phyloP scores from a whole-genome alignment of 2,113 vertebrate species.

The Fregetta grallaria region DNA sequence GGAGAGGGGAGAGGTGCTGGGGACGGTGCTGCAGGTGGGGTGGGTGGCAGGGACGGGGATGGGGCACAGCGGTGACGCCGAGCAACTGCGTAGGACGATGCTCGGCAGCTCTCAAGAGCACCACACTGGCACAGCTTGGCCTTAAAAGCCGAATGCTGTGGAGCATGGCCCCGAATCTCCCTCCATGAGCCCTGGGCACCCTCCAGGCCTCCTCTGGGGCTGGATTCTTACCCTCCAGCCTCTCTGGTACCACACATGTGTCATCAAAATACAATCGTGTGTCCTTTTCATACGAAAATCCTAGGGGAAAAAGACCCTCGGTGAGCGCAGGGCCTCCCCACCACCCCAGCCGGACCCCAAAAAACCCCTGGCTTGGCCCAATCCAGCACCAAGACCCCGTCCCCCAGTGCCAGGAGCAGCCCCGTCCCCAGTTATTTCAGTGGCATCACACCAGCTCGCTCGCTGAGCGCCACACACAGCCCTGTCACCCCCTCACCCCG shows the following conservation, averaged over 20 bases:
- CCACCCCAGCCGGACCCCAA: neutral
- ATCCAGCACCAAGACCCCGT: neutral
- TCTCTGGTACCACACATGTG: constrained; percentile 91
- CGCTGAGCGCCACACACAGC: rapidly evolving
- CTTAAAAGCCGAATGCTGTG: neutral
- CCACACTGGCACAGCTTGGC: rapidly evolving
- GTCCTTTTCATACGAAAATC: constrained; percentile 90
- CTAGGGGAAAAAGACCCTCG: constrained; percentile 41
- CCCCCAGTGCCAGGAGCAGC: neutral
- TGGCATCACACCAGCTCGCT: rapidly evolving
- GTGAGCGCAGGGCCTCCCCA: neutral
- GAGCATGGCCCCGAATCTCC: neutral
- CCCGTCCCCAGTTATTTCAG: neutral
- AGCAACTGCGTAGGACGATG: rapidly evolving
- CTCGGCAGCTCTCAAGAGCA: neutral
- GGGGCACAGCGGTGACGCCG: rapidly evolving
- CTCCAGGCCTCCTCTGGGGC: neutral
- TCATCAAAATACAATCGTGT: constrained; percentile 91
- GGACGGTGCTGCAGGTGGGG: neutral
- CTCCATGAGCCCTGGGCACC: rapidly evolving
- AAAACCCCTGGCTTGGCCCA: neutral
- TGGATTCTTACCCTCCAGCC: constrained; percentile 84
- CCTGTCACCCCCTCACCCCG: neutral
- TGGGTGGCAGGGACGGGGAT: neutral
- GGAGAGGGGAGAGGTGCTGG: neutral